Conservation (phyloP, 2,888 invertebrate genomes). For the Auanema sp. region DNA sequence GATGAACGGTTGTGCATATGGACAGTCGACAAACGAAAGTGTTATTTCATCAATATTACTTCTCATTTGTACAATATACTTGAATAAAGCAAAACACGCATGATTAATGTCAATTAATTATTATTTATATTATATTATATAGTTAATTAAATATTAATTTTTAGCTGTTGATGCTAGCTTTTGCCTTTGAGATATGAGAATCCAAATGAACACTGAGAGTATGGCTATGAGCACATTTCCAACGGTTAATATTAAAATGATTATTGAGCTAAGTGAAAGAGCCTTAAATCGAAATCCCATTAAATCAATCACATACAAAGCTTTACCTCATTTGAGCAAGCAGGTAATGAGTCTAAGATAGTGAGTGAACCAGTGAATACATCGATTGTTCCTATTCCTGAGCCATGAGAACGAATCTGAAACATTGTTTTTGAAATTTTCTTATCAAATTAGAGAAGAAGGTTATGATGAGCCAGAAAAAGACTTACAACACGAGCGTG, state of each 20-base stretch:
- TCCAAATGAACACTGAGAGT: conserved; percentile 5
- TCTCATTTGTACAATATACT: no score
- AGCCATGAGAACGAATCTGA: conserved; percentile 9
- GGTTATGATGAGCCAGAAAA: no score
- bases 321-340: conserved; percentile 2
- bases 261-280: background rate
- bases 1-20: no score
- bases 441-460: background rate
- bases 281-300: conserved; percentile 1
- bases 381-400: conserved; percentile 55
- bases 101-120: no score
- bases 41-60: no score
- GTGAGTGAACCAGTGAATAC: conserved; percentile 58
- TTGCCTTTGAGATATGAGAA: background rate
- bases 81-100: no score
- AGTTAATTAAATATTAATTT: no score
- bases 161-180: background rate
- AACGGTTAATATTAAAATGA: conserved; percentile 1
- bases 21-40: no score
- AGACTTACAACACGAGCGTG: conserved; percentile 12
- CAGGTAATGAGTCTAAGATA: conserved; percentile 33
- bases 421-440: conserved; percentile 6
- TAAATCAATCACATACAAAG: background rate
- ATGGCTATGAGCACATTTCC: conserved; percentile 7
- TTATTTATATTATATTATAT: no score